Conservation (phyloP, 2,113 vertebrate genomes). For the Eclectus roratus region DNA sequence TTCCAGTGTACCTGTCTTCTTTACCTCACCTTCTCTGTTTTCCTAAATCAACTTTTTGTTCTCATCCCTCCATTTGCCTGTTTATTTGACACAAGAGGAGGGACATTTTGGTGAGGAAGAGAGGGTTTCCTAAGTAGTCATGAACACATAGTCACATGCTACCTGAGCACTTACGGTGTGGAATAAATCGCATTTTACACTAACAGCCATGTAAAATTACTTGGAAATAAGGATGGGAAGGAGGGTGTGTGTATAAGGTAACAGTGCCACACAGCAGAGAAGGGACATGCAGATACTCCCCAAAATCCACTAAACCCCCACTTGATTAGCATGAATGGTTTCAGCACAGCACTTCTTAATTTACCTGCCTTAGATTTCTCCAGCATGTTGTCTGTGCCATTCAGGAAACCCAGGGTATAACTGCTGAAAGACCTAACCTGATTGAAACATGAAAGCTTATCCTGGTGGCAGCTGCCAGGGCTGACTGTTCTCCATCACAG, state of each 20-base stretch:
- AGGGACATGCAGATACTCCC: neutral
- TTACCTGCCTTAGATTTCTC: neutral
- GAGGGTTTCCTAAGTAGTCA: neutral
- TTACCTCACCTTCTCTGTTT: neutral
- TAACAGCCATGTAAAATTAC: neutral
- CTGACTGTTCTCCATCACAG: neutral
- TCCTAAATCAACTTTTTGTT: neutral
- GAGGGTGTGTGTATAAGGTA: neutral
- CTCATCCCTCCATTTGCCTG: neutral
- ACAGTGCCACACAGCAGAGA: neutral
- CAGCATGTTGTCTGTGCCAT: neutral
- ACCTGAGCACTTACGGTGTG: neutral
- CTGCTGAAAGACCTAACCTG: neutral
- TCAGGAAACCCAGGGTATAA: neutral
- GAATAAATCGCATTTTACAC: neutral
- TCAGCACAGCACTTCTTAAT: neutral
- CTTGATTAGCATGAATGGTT: neutral
- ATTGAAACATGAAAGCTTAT: slow-evolving; percentile 8
- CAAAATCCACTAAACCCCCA: neutral
- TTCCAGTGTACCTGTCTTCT: neutral
- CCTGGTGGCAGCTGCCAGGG: neutral
- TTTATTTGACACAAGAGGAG: neutral
- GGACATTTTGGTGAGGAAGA: neutral
- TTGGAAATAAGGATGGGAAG: neutral
- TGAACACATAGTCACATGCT: neutral